These are phyloP conservation scores for Hyperoplus lanceolatus DNA, from an alignment of 2,797 vertebrate species.

Conservation along the genomic window DNA sequence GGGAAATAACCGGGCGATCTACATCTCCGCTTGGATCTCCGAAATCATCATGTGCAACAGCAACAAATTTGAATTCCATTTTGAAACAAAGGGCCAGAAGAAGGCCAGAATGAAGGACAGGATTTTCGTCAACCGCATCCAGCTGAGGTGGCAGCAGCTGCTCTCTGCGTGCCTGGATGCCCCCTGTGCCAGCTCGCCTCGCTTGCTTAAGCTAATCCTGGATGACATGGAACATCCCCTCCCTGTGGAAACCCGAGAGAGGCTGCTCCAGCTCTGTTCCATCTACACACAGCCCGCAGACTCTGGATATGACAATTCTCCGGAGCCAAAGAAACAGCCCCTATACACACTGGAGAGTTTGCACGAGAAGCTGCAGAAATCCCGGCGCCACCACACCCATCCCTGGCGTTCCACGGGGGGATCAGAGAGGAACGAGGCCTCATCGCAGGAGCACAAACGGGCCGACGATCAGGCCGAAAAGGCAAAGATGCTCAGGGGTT, in stretches of 20 bases:
- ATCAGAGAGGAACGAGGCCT: conserved; percentile 60
- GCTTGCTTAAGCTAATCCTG: conserved; percentile 91
- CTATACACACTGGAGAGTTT: conserved; percentile 93
- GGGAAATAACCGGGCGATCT: conserved; percentile 82
- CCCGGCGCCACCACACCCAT: conserved; percentile 54
- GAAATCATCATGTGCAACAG: conserved; percentile 90
- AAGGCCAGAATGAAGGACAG: conserved; percentile 81
- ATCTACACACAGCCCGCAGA: conserved; percentile 91
- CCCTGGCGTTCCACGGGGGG: conserved; percentile 20
- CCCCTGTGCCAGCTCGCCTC: conserved; percentile 90
- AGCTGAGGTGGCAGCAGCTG: conserved; percentile 91
- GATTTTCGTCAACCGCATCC: conserved; percentile 86
- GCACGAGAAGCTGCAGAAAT: conserved; percentile 84
- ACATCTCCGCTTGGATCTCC: conserved; percentile 91
- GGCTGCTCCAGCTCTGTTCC: conserved; percentile 89
- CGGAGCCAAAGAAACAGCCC: conserved; percentile 72
- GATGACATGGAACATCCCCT: conserved; percentile 91
- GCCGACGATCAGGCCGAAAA: conserved; percentile 83
- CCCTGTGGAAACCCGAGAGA: conserved; percentile 86
- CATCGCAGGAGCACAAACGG: conserved; percentile 62
- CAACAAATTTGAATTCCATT: conserved; percentile 78
- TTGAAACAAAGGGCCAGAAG: conserved; percentile 78
- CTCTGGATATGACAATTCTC: conserved; percentile 37
- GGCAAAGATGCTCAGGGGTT: conserved; percentile 87
- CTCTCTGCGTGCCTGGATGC: conserved; percentile 90